phyloP scores from a whole-genome alignment of 2,797 vertebrate species.

The Pachyuromys duprasi region DNA sequence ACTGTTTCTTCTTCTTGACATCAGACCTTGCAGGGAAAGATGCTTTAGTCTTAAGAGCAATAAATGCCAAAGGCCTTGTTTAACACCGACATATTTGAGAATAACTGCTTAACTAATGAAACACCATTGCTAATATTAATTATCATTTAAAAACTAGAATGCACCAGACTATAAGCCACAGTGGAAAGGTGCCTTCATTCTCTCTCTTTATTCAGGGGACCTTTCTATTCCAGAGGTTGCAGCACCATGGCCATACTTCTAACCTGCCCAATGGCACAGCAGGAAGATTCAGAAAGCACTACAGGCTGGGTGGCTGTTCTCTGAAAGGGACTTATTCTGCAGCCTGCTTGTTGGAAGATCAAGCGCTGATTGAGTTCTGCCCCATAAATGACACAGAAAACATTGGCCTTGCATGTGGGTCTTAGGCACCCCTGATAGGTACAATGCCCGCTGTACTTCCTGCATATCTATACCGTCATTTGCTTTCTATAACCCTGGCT shows the following conservation, averaged over 20 bases:
- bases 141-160: not conserved
- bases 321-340: not conserved
- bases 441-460: not conserved
- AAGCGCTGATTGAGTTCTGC: not conserved
- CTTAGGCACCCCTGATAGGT: not conserved
- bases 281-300: not conserved
- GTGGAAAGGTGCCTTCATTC: not conserved
- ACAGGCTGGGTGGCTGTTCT: not conserved
- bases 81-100: not conserved
- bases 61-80: not conserved
- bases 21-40: not conserved
- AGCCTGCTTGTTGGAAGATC: not conserved
- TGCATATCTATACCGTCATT: not conserved
- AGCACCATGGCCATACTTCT: not conserved
- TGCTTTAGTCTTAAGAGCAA: not conserved
- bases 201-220: not conserved
- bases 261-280: not conserved
- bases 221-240: not conserved
- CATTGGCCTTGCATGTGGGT: not conserved
- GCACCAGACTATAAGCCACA: not conserved
- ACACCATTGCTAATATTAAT: not conserved
- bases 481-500: not conserved
- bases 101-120: conserved; percentile 10
- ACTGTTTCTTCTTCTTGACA: not conserved
- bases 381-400: not conserved